These are phyloP conservation scores for Habropoda laboriosa DNA, from an alignment of 1,140 invertebrate genomes.

Conservation along the genomic window DNA sequence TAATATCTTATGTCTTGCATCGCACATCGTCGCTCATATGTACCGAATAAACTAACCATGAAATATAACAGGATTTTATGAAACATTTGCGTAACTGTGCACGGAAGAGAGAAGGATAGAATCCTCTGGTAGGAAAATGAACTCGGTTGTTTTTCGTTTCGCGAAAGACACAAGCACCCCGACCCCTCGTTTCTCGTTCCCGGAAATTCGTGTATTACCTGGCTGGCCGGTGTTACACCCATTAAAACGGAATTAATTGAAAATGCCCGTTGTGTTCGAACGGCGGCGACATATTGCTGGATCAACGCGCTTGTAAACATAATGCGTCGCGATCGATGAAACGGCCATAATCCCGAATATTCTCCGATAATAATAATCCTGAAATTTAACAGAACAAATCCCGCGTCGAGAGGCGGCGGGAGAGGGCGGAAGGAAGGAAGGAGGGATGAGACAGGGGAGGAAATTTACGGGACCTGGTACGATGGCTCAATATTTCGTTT, in stretches of 20 bases:
- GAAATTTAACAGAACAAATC: constrained; percentile 63
- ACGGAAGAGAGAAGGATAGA: too few species aligned
- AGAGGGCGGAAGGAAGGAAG: not conserved
- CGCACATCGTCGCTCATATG: too few species aligned
- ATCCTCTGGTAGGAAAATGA: too few species aligned
- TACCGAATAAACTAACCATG: too few species aligned
- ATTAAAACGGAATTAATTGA: constrained; percentile 62
- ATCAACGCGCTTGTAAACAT: constrained; percentile 58
- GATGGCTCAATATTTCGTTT: constrained; percentile 62
- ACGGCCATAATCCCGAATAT: constrained; percentile 61
- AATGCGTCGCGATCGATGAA: constrained; percentile 54
- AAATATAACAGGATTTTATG: constrained; percentile 1
- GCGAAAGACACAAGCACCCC: too few species aligned
- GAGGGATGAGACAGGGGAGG: too few species aligned
- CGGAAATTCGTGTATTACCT: not conserved
- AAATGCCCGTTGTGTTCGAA: constrained; percentile 16
- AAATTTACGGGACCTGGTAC: constrained; percentile 45
- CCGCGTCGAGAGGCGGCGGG: not conserved
- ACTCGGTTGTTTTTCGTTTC: too few species aligned
- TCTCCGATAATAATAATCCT: constrained; percentile 63
- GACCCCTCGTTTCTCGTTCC: too few species aligned
- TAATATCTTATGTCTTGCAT: too few species aligned
- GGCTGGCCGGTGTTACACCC: constrained; percentile 7
- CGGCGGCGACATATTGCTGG: constrained; percentile 16
- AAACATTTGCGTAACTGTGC: constrained; percentile 22